phyloP scores from a whole-genome alignment of 1,140 invertebrate genomes.

The Hylyphantes graminicola region DNA sequence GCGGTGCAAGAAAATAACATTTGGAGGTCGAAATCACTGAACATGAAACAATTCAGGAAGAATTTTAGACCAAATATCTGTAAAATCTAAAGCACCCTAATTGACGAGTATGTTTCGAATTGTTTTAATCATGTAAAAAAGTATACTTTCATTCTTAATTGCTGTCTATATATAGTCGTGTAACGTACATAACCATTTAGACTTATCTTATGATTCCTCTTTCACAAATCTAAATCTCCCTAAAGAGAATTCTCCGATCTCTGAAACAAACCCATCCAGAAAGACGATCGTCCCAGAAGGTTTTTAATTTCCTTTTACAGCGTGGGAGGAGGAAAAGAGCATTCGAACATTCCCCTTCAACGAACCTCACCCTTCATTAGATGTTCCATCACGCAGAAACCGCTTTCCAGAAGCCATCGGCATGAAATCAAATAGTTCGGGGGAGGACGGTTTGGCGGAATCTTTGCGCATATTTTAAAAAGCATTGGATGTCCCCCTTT shows the following conservation, averaged over 20 bases:
- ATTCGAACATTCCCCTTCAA: conserved; percentile 19
- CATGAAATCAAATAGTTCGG: conserved; percentile 24
- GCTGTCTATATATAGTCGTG: too few species aligned
- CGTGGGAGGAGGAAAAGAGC: neutral
- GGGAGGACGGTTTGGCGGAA: neutral
- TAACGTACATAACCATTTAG: too few species aligned
- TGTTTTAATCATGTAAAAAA: too few species aligned
- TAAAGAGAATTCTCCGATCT: neutral
- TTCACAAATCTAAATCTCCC: neutral
- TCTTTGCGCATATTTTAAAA: conserved; percentile 19
- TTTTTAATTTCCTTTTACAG: conserved; percentile 40
- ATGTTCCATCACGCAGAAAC: conserved; percentile 3
- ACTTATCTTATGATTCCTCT: too few species aligned
- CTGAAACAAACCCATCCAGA: neutral
- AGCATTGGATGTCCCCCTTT: neutral
- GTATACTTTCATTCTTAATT: too few species aligned
- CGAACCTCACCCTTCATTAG: conserved; percentile 20
- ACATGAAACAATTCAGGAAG: too few species aligned
- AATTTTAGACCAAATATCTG: too few species aligned
- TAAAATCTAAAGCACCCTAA: too few species aligned
- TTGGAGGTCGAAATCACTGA: too few species aligned
- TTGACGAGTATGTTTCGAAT: too few species aligned
- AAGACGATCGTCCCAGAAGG: neutral
- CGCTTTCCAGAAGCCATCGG: neutral
- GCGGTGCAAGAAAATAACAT: too few species aligned